These are phyloP conservation scores for Herminia tarsipennalis DNA, from an alignment of 2,888 invertebrate species.

Conservation along the genomic window DNA sequence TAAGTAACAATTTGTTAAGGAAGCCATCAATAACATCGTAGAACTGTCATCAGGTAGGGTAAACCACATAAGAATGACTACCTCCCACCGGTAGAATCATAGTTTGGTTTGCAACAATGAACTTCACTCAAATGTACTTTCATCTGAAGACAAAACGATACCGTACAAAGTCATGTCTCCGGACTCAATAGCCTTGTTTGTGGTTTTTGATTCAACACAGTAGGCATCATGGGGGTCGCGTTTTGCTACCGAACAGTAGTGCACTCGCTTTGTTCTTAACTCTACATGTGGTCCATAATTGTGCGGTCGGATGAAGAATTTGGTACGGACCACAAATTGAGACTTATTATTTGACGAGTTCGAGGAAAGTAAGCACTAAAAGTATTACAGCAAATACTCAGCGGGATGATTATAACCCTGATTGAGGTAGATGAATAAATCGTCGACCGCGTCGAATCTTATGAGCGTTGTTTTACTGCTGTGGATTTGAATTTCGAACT, in stretches of 20 bases:
- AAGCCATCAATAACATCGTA: constrained; percentile 74
- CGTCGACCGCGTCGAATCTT: constrained; percentile 17
- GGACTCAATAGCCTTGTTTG: constrained; percentile 70
- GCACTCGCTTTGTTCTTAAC: constrained; percentile 65
- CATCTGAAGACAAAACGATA: constrained; percentile 58
- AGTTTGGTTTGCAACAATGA: constrained; percentile 75
- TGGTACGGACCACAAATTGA: constrained; percentile 61
- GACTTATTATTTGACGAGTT: constrained; percentile 33
- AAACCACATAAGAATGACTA: constrained; percentile 48
- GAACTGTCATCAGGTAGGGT: constrained; percentile 74
- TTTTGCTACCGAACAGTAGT: constrained; percentile 75
- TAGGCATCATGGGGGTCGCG: constrained; percentile 58
- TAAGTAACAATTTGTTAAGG: constrained; percentile 48
- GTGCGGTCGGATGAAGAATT: constrained; percentile 62
- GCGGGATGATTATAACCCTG: constrained; percentile 1
- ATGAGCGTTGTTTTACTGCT: no score
- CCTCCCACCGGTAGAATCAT: constrained; percentile 81
- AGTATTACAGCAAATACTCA: constrained; percentile 13
- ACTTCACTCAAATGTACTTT: constrained; percentile 53
- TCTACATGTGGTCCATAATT: constrained; percentile 73
- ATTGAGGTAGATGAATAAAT: constrained; percentile 6
- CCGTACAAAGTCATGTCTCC: constrained; percentile 45
- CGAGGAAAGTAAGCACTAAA: constrained; percentile 24
- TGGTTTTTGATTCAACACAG: constrained; percentile 74
- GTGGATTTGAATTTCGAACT: no score